Conservation (phyloP, 2,888 invertebrate genomes). For the Diachrysia chrysitis region DNA sequence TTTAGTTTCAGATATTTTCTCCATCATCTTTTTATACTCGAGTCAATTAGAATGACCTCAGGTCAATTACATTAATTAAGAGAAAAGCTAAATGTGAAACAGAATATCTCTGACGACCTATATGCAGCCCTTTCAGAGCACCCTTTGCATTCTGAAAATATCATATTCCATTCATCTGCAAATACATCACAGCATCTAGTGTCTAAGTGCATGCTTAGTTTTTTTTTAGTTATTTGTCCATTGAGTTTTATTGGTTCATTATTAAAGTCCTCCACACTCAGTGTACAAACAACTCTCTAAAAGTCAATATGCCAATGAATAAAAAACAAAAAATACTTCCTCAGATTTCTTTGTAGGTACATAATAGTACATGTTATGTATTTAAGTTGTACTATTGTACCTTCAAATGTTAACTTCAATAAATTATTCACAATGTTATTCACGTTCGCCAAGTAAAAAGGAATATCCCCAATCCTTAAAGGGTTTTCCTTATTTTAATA, state of each 20-base stretch:
- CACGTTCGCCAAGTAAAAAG: slow-evolving; percentile 10
- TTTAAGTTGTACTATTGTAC: not conserved
- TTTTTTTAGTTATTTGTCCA: too few species aligned
- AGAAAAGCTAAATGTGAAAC: not conserved
- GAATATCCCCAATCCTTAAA: not conserved
- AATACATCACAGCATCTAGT: not conserved
- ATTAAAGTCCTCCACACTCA: too few species aligned
- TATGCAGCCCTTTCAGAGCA: not conserved
- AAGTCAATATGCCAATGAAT: too few species aligned
- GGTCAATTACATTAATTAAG: slow-evolving; percentile 4
- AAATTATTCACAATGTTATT: slow-evolving; percentile 16
- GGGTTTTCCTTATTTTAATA: not conserved
- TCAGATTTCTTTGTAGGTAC: too few species aligned
- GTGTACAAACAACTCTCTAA: too few species aligned
- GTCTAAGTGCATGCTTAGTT: not conserved
- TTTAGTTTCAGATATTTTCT: not conserved
- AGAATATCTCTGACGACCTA: not conserved
- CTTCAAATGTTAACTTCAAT: too few species aligned
- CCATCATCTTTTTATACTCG: not conserved
- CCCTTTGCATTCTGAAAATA: slow-evolving; percentile 2
- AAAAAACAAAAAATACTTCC: too few species aligned
- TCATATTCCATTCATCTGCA: not conserved
- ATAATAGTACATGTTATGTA: too few species aligned
- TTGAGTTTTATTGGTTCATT: too few species aligned
- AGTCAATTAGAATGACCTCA: not conserved